Base-by-base conservation (phyloP, 2,797 vertebrate species). In the Fundulus diaphanus region DNA sequence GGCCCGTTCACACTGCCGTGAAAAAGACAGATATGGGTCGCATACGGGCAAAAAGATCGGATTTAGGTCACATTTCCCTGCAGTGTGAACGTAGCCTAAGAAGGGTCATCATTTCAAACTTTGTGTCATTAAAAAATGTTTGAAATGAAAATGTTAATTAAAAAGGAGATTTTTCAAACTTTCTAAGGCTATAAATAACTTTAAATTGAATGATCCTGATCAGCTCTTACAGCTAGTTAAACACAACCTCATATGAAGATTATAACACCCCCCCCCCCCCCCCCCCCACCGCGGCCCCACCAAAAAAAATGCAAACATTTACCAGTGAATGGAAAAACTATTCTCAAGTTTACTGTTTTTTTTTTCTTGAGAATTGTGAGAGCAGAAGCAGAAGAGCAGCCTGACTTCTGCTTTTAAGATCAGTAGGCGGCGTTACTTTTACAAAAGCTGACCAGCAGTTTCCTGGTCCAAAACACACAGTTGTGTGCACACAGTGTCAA, bases 381-480 rank as follows among this genome's bases (percentile, higher is more conserved):
- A 57, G 31, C 16, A 61, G 57, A 59, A 65, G 61, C 61, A 65
- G 61, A 35, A 40, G 37, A 40, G 22, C 35, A 40, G 35, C 3
- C 20, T 24, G 35, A 37, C 22, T 24, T 65, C 35, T 65, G 37
- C 42, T 65, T 42, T 65, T 65, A 65, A n/a, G 13, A 44, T 27
- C 11, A 66, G 13, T n/a, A n/a, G 5, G n/a, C 27, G 3, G n/a
- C 4, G 37, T 16, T 16, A 42, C 15, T 18, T 67, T 27, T 27
- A 42, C 18, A 44, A 67, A 42, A 42, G 24, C 63, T 42, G 37
- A 66, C 63, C 63, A 66, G 24, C 24, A 42, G 37, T n/a, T 27
- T 42, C 63, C 63, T 66, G 13, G 37, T 66, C 37, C 63, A 66
- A 65, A 65, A 66, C 5, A n/a, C 35, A 66, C 63, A 42, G n/a